Evolutionary conservation across 2,888 invertebrate genomes (phyloP), one percentile per base, ranked within the genome.

Genomic region (Asteroscopus sphinx): DNA sequence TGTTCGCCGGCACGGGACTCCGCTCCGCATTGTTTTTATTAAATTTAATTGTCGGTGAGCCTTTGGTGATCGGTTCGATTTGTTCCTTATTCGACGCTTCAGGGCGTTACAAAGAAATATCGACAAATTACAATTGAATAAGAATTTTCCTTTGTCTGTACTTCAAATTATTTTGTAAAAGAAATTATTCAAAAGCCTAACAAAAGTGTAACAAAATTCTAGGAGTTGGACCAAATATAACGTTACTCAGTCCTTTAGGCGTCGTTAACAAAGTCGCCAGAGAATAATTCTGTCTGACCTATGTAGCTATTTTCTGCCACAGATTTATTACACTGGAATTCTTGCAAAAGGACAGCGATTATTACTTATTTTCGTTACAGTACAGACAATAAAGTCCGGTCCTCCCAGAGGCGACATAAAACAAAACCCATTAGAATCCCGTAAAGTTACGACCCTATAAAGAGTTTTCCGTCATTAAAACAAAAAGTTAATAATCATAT

Each of bases 401-500:
- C 40, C 41, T 58, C 76, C 46, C 74, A 12, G 32, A 32, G 49
- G 76, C 21, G 32, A 61, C 60, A 54, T 72, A 67, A 76, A 76
- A 77, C 76, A 72, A 76, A 74, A 52, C 68, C 75, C 75, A 77
- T 76, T 76, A 76, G 67, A 74, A 74, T 62, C 71, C 73, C 64
- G 68, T 71, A 63, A 76, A 76, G 74, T 76, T 74, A 71, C 66
- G 48, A 64, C 77, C 74, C 77, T 67, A 76, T 76, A 65, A 76
- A 77, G 66, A 76, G 72, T 74, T 74, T 42, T 48, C 46, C 45
- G 66, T 76, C 69, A 76, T 76, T 76, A 74, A 70, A 78, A 78
- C 68, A 62, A 69, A 74, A 77, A 79, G 77, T 77, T 77, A 73
- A 68, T 75, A 76, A 70, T 75, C 71, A 77, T 66, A 78, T 75